Percentiles rank a stretch among this genome's conserved stretches.
Conservation (phyloP, 92 coral and sea anemone species). For the Porites cylindrica region DNA sequence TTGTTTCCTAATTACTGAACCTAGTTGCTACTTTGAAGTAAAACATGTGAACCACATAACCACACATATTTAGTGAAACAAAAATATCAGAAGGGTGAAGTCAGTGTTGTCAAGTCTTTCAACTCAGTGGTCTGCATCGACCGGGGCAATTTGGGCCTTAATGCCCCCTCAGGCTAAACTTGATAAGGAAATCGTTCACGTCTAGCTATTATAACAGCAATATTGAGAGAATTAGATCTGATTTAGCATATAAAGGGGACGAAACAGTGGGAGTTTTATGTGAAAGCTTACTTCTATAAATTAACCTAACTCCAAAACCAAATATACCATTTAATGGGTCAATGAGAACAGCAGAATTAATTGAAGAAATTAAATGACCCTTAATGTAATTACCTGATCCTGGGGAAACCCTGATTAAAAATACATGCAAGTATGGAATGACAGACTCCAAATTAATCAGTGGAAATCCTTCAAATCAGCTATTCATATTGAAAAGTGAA, state of each 20-base stretch:
- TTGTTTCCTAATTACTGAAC: constrained; percentile 16
- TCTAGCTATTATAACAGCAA: not conserved
- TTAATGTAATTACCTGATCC: constrained; percentile 36
- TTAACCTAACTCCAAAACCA: not conserved
- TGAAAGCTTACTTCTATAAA: not conserved
- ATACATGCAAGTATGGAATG: not conserved
- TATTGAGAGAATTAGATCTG: not conserved
- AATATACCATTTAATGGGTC: constrained; percentile 25
- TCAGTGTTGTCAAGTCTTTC: constrained; percentile 67
- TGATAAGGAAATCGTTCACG: not conserved
- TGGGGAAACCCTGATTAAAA: not conserved
- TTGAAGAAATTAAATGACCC: constrained; percentile 55
- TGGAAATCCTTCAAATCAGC: not conserved
- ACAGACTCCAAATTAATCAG: not conserved
- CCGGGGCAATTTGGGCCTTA: not conserved
- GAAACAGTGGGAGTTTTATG: not conserved
- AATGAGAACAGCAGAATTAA: not conserved
- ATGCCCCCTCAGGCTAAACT: not conserved
- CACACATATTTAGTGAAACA: not conserved
- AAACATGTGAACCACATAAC: constrained; percentile 71
- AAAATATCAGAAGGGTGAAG: constrained; percentile 42
- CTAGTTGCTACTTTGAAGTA: not conserved
- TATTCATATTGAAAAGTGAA: not conserved
- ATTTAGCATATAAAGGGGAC: not conserved
- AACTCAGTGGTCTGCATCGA: constrained; percentile 45